Base-by-base conservation (phyloP, 2,888 invertebrate species). In the Allolobophora icterica region DNA sequence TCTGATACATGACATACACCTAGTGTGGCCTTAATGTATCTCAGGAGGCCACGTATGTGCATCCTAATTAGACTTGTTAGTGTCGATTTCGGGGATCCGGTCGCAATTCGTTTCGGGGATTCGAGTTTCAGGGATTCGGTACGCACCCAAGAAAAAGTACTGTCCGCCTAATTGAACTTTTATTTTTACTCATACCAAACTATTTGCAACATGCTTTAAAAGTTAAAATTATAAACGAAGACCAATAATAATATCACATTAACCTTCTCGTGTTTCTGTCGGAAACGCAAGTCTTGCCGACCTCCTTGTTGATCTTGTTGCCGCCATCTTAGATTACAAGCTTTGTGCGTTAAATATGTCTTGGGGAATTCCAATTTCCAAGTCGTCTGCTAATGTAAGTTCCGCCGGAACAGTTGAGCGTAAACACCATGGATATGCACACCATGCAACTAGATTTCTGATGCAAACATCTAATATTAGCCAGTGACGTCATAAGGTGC, bases 231-330 rank as follows among this genome's bases (percentile, higher is more conserved):
- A 71, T 71, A n/a, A 8, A 71, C 71, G 71, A 71, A 0, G n/a
- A n/a, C 71, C 4, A 11, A 71, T 71, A n/a, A 71, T 71, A 71
- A n/a, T 71, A 71, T n/a, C 30, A n/a, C n/a, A 71, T n/a, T 71
- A n/a, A n/a, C 71, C 71, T n/a, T 71, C n/a, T 71, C 30, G 17
- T 52, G 52, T 52, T 24, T 52, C 52, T 24, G 52, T n/a, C 3
- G 30, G n/a, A 71, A 71, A n/a, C n/a, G 71, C 71, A 71, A 71
- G 71, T 71, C n/a, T 71, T 71, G 71, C 71, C n/a, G 71, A 71
- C 11, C 71, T 71, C n/a, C 71, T 71, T n/a, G 71, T n/a, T 71
- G 71, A 30, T 71, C 71, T 71, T n/a, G n/a, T 71, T 71, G 71
- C 71, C 71, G 71, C 71, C 71, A 71, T 71, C 71, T 71, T 71